Conservation (phyloP, 2,113 vertebrate species). For the Chionomys nivalis region DNA sequence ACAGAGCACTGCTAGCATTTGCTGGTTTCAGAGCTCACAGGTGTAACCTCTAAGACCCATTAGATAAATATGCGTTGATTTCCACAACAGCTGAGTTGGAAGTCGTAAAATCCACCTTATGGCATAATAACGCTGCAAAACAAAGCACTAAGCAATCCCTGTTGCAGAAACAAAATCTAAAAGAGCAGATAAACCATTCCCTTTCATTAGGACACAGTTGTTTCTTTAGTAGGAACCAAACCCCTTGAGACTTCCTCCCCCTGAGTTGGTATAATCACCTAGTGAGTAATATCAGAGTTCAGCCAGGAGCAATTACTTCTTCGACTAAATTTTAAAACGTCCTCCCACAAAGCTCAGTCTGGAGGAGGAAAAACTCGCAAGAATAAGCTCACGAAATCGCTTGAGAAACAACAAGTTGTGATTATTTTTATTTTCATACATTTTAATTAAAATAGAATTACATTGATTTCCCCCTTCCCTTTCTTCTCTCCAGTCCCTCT, state of each 20-base stretch:
- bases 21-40: background rate
- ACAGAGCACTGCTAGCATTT: background rate
- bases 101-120: background rate
- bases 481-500: background rate
- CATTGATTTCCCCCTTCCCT: background rate
- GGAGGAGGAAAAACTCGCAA: background rate
- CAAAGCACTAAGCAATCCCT: background rate
- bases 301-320: background rate
- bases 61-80: background rate
- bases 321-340: background rate
- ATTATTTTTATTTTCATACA: background rate
- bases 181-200: background rate
- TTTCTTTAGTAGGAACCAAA: background rate
- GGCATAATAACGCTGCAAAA: background rate
- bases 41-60: background rate
- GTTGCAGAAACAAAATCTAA: conserved; percentile 17
- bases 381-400: background rate
- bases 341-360: background rate
- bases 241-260: background rate
- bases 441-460: background rate
- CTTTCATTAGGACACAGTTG: background rate
- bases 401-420: background rate
- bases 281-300: background rate
- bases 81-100: background rate
- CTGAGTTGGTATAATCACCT: background rate